Conservation (phyloP, 2,797 vertebrate species). For the Limnodromus scolopaceus region DNA sequence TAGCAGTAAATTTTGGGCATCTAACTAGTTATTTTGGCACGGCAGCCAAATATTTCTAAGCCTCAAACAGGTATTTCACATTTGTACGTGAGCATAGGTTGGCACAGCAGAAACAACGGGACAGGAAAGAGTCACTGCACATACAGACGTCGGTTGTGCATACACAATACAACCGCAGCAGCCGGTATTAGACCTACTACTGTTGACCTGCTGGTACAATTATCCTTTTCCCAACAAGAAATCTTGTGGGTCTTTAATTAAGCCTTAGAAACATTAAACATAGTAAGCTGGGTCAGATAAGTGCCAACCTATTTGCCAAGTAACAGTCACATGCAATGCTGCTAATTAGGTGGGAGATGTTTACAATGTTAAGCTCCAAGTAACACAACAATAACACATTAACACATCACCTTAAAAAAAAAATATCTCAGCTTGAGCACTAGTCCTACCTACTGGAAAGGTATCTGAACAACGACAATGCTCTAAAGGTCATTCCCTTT, state of each 20-base stretch:
- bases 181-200: not conserved
- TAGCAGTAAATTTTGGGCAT: not conserved
- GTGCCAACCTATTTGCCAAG: not conserved
- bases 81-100: not conserved
- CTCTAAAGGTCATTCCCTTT: slow-evolving; percentile 29
- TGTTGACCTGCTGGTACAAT: not conserved
- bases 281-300: not conserved
- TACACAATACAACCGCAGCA: not conserved
- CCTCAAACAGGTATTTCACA: not conserved
- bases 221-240: not conserved
- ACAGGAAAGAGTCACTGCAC: not conserved
- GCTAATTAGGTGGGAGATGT: slow-evolving; percentile 10
- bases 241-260: not conserved
- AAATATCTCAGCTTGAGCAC: not conserved
- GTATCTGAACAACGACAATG: not conserved
- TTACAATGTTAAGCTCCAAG: slow-evolving; percentile 8
- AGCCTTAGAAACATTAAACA: not conserved
- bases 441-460: not conserved
- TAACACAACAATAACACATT: slow-evolving; percentile 13
- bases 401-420: not conserved
- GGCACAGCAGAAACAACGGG: not conserved
- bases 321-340: not conserved
- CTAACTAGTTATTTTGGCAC: not conserved
- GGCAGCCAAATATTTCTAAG: not conserved
- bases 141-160: not conserved